Conservation (phyloP, 1,140 invertebrate species). For the Drosophila repletoides region DNA sequence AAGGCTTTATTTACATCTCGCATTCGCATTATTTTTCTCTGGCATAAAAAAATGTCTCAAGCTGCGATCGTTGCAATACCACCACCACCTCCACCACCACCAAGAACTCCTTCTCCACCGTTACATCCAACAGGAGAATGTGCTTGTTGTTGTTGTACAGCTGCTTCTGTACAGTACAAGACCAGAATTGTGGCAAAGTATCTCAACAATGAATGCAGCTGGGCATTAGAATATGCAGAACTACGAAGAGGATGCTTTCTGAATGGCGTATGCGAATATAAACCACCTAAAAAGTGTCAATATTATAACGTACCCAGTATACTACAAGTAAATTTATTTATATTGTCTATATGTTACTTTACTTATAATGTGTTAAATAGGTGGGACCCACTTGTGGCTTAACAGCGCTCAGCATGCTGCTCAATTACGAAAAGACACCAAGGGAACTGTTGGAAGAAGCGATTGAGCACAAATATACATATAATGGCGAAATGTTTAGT, state of each 20-base stretch:
- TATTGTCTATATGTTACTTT: not conserved
- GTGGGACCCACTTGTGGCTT: constrained; percentile 90
- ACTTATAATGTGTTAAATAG: constrained; percentile 8
- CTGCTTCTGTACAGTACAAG: no score
- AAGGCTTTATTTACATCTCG: not conserved
- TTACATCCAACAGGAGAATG: no score
- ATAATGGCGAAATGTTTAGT: constrained; percentile 94
- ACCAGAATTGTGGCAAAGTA: no score
- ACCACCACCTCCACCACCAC: constrained; percentile 13
- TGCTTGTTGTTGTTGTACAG: no score
- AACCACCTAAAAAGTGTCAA: constrained; percentile 53
- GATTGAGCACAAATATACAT: constrained; percentile 86
- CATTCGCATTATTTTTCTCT: not conserved
- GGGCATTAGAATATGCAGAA: constrained; percentile 82
- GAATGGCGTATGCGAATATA: constrained; percentile 80
- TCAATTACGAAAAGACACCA: constrained; percentile 85
- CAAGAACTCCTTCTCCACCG: no score
- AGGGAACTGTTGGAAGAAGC: constrained; percentile 85
- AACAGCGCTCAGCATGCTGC: constrained; percentile 90
- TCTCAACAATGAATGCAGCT: constrained; percentile 68
- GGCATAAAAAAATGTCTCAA: constrained; percentile 26
- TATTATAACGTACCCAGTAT: constrained; percentile 53
- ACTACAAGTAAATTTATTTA: constrained; percentile 45
- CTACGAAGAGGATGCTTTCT: constrained; percentile 83
- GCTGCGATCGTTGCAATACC: constrained; percentile 45